Conservation (phyloP, 2,888 invertebrate genomes). For the Netelia fuscicornis region DNA sequence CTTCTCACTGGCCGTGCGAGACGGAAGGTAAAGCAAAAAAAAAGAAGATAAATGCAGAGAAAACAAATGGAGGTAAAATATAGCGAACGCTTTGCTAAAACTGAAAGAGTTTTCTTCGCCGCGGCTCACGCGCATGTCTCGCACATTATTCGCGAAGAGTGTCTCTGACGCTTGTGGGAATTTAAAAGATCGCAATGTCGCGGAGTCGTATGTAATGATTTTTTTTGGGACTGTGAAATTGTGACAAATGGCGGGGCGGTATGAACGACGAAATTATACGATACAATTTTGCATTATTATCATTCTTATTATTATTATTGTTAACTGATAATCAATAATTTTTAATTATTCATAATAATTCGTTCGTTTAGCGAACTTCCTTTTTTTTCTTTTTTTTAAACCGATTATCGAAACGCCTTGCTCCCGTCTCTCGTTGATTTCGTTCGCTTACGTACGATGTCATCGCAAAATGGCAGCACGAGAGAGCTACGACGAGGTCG, state of each 20-base stretch:
- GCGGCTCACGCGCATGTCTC: not conserved
- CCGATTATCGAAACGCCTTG: conserved; percentile 9
- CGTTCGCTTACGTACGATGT: conserved; percentile 55
- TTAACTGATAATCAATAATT: not conserved
- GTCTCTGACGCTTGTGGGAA: conserved; percentile 37
- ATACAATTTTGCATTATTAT: too few species aligned
- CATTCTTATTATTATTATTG: too few species aligned
- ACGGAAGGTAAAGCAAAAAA: conserved; percentile 38
- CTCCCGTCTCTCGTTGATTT: conserved; percentile 33
- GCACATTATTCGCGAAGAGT: conserved; percentile 33
- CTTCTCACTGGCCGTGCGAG: conserved; percentile 70
- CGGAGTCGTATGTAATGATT: too few species aligned
- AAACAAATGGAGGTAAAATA: conserved; percentile 17
- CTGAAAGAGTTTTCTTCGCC: conserved; percentile 20
- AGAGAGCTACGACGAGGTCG: conserved; percentile 63
- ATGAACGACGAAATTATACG: too few species aligned
- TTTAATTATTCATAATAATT: conserved; percentile 18
- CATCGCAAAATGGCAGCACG: conserved; percentile 44
- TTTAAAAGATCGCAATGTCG: not conserved
- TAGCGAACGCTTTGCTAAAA: conserved; percentile 29
- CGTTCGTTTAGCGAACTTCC: not conserved
- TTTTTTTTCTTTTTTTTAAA: conserved; percentile 50
- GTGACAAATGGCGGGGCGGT: too few species aligned
- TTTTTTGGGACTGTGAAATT: too few species aligned
- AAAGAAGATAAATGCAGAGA: not conserved